A percentile compares a stretch with the other conserved stretches of the same genome.
phyloP scores from a whole-genome alignment of 2,113 vertebrate genomes.

The Chinchilla lanigera region DNA sequence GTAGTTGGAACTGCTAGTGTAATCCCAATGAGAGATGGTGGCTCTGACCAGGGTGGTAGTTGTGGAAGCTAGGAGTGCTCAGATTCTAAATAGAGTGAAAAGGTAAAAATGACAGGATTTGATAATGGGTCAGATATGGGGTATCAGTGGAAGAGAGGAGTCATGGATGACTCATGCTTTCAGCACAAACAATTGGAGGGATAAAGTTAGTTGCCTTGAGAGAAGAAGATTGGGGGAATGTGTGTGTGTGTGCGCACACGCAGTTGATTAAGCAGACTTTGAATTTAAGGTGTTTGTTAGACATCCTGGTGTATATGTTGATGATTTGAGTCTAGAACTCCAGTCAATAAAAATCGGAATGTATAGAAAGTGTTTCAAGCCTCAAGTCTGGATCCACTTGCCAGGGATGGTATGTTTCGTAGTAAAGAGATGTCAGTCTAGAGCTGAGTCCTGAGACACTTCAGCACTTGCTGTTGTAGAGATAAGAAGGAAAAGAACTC shows the following conservation, averaged over 20 bases:
- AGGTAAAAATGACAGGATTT: constrained; percentile 23
- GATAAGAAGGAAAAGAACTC: neutral
- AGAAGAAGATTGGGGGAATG: neutral
- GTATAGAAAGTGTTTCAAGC: neutral
- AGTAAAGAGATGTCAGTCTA: neutral
- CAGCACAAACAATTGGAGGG: neutral
- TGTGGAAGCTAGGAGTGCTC: neutral
- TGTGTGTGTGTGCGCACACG: neutral
- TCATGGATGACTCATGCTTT: neutral
- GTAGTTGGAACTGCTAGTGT: neutral
- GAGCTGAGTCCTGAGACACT: neutral
- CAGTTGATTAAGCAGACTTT: neutral
- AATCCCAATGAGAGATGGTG: neutral
- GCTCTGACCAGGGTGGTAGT: neutral
- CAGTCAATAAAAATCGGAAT: neutral
- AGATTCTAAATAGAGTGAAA: neutral
- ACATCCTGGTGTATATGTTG: neutral
- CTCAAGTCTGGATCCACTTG: neutral
- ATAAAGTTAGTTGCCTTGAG: neutral
- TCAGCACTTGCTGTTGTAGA: neutral
- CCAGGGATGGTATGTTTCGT: neutral
- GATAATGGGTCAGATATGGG: neutral
- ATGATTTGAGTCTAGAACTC: constrained; percentile 8
- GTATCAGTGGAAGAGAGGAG: neutral
- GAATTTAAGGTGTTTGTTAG: neutral